Percentiles rank a stretch among this genome's conserved stretches.
phyloP scores from a whole-genome alignment of 1,140 invertebrate genomes.

The Rhynchophorus ferrugineus region DNA sequence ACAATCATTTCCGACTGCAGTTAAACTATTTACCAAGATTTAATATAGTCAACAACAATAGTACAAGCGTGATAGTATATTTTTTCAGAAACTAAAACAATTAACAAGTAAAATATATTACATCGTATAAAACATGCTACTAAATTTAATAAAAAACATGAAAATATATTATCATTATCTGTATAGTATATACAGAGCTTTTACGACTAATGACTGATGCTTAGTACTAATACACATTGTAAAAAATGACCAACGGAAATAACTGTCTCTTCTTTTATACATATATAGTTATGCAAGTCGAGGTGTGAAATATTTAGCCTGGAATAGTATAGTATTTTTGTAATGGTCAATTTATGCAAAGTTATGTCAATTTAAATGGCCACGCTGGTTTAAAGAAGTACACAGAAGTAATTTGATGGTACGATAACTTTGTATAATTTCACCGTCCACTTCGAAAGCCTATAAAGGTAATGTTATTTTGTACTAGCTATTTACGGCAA shows the following conservation, averaged over 20 bases:
- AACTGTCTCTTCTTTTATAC: constrained; percentile 32
- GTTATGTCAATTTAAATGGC: not conserved
- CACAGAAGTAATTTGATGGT: too few species aligned
- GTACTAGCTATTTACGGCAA: constrained; percentile 29
- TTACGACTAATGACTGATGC: constrained; percentile 33
- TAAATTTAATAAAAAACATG: constrained; percentile 35
- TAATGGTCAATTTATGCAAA: constrained; percentile 1
- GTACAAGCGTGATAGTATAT: constrained; percentile 35
- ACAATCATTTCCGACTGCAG: constrained; percentile 37
- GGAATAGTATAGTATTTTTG: constrained; percentile 6
- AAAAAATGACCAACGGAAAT: constrained; percentile 29
- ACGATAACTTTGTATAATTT: constrained; percentile 5
- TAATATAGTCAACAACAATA: constrained; percentile 35
- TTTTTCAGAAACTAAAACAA: constrained; percentile 36
- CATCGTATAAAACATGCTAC: constrained; percentile 38
- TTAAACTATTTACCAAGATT: constrained; percentile 19
- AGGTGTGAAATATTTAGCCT: constrained; percentile 26
- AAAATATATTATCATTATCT: constrained; percentile 33
- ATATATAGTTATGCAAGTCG: constrained; percentile 25
- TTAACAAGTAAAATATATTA: constrained; percentile 40
- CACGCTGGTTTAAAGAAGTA: too few species aligned
- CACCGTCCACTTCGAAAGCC: constrained; percentile 9
- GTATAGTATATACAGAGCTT: constrained; percentile 40
- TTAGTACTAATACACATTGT: constrained; percentile 13
- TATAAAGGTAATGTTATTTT: constrained; percentile 18